Evolutionary conservation across 2,888 invertebrate species (phyloP), one percentile per base, ranked within the genome.

Genomic region (Amblyteles armatorius): DNA sequence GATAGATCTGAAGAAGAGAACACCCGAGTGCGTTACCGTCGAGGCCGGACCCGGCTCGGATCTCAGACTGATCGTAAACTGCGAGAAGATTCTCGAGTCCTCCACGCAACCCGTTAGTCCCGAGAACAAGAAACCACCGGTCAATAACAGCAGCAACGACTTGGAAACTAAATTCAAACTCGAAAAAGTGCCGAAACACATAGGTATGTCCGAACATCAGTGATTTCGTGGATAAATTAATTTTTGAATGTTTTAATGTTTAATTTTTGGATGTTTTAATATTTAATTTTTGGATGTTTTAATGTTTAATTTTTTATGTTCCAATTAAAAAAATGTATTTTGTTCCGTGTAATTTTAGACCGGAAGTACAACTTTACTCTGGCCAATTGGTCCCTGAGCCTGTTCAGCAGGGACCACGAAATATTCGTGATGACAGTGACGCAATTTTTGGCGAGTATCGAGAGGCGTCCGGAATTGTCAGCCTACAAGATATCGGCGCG

Each of bases 311-410:
- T 13, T 40, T 36, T n/a, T 55, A 19, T 69, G 22, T 36, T n/a
- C 11, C 26, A 11, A 2, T 65, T 60, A 26, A 26, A 26, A 2
- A 2, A 50, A 19, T 69, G 2, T 3, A 48, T n/a, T 72, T 22
- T n/a, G 3, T 36, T 36, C 6, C 33, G 13, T 50, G 68, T 73
- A 67, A 48, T 95, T 94, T 88, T 94, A 96, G 97, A 97, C 90
- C 97, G 97, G 91, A 97, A 97, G 94, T 94, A 97, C 83, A 97
- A 97, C 93, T 94, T 97, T 86, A 96, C 97, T 0, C 92, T 97
- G 73, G 97, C 96, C 19, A 97, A 97, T 92, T 96, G 96, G 88
- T 96, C 96, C 1, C 84, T 97, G 79, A 96, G 96, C 13, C 93
- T 97, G 72, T 94, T 96, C 88, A 96, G 96, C 90, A 95, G 96